Base-by-base conservation (phyloP, 2,888 invertebrate genomes). In the Crematogaster levior region DNA sequence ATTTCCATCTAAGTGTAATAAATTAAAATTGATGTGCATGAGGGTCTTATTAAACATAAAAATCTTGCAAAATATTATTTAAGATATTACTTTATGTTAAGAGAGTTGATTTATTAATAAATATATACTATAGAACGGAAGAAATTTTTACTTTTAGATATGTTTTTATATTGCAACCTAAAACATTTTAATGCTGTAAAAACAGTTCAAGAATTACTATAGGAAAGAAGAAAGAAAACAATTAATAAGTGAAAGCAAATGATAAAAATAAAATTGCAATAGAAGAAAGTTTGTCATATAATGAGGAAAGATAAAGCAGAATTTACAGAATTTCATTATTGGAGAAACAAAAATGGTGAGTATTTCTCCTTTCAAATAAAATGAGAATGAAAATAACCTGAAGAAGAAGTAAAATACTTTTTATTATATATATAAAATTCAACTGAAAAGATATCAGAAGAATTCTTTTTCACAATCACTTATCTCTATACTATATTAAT, bases 281-380 rank as follows among this genome's bases (percentile, higher is more conserved):
- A 30, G 9, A 56, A 10, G 15, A 30, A 68, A 7, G 10, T 68
- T 51, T 27, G 9, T 43, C 1, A 43, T 30, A 7, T 18, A n/a
- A n/a, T n/a, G n/a, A 18, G 12, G 24, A 24, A 34, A 15, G 6
- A 56, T 66, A n/a, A 68, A 79, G 7, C 10, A 30, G 10, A 58
- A 18, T 68, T 48, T n/a, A 15, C 37, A n/a, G 51, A 21, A 7
- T 46, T 68, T 9, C 7, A 43, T 43, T 27, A 30, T 12, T n/a
- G 18, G 12, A 12, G 21, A 56, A 60, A 15, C 24, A n/a, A 46
- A 34, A 68, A 56, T 79, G 77, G 56, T 79, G 21, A 79, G 77
- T 79, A 43, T 46, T 77, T 68, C 7, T 6, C 56, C 24, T 43
- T 66, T 21, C 10, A 27, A 18, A 75, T 74, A 15, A 37, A 73